A percentile compares a stretch with the other conserved stretches of the same genome.
Conservation (phyloP, 2,888 invertebrate species). For the Palloptera scutellata region DNA sequence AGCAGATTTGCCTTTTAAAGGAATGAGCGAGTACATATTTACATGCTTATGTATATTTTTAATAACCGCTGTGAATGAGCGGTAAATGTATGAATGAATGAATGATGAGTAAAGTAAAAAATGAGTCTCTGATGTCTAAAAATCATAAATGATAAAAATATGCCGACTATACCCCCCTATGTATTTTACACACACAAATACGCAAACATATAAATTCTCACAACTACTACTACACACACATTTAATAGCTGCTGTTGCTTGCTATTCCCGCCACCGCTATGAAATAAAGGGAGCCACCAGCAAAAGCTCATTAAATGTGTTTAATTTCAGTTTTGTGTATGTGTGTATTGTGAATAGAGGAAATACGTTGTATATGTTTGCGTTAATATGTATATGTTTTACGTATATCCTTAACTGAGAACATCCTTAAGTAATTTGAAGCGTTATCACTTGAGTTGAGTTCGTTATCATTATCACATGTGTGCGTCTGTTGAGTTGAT, state of each 20-base stretch:
- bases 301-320: conserved; percentile 58
- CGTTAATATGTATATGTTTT: neutral
- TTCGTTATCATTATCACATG: conserved; percentile 54
- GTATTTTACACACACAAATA: no score
- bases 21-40: no score
- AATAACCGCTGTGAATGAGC: no score
- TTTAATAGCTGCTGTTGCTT: no score
- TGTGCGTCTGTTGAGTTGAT: conserved; percentile 12
- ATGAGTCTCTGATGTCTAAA: conserved; percentile 1
- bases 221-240: no score
- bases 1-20: no score
- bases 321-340: conserved; percentile 48
- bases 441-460: conserved; percentile 57
- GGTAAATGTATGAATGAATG: neutral
- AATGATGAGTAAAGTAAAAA: neutral
- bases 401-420: neutral
- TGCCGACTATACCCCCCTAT: no score
- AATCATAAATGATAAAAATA: neutral
- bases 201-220: no score
- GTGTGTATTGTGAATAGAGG: conserved; percentile 16
- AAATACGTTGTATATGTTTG: conserved; percentile 40
- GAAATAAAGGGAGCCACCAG: conserved; percentile 47
- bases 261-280: no score
- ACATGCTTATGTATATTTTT: no score
- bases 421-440: conserved; percentile 53